phyloP scores from a whole-genome alignment of 1,140 invertebrate genomes.

The Triops cancriformis region DNA sequence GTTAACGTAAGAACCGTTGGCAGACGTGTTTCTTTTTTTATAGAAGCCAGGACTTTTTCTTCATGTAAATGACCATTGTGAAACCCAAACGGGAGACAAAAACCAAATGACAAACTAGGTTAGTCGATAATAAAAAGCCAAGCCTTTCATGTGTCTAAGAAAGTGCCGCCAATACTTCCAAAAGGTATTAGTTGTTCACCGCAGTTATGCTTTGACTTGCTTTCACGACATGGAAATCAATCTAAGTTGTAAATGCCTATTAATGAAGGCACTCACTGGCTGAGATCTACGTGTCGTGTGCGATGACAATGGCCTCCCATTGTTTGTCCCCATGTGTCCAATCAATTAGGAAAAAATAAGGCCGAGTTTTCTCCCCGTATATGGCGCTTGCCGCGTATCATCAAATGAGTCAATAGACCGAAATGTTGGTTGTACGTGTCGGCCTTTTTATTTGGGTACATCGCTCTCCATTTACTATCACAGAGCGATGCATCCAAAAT shows the following conservation, averaged over 20 bases:
- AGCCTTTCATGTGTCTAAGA: no score
- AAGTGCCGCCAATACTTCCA: not conserved
- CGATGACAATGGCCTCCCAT: not conserved
- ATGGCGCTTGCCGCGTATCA: not conserved
- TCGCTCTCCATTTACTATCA: not conserved
- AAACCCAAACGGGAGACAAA: no score
- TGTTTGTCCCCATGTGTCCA: not conserved
- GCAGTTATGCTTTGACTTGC: not conserved
- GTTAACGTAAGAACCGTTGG: no score
- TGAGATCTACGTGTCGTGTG: no score
- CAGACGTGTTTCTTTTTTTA: no score
- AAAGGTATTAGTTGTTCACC: not conserved
- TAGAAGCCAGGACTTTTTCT: no score
- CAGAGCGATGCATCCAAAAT: no score
- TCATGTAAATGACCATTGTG: no score
- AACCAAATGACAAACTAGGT: no score
- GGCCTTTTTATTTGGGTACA: not conserved
- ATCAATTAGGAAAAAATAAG: not conserved
- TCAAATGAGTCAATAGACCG: not conserved
- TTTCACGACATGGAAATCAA: not conserved
- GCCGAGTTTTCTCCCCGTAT: constrained; percentile 3
- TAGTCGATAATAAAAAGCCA: not conserved
- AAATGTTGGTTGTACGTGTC: not conserved
- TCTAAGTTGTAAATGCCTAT: no score
- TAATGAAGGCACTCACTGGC: no score